These are phyloP conservation scores for Crioceris asparagi DNA, from an alignment of 2,888 invertebrate genomes.

Conservation along the genomic window DNA sequence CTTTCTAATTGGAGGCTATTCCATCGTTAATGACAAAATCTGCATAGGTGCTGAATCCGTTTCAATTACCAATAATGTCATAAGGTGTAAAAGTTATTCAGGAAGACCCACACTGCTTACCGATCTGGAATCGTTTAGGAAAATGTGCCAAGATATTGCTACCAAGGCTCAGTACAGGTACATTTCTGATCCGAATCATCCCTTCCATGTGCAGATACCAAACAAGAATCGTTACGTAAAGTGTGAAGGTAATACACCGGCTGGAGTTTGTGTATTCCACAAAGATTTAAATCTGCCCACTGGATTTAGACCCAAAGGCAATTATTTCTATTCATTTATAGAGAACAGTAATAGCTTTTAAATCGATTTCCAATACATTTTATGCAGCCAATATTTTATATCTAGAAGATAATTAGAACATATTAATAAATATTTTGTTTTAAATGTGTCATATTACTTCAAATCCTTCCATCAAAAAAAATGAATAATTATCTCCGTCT, in stretches of 20 bases:
- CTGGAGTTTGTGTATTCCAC: slow-evolving; percentile 10
- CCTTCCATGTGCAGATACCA: slow-evolving; percentile 14
- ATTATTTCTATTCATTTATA: too few relatives aligned
- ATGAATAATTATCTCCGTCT: too few relatives aligned
- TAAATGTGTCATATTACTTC: too few relatives aligned
- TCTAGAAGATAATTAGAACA: too few relatives aligned
- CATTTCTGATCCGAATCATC: slow-evolving; percentile 12
- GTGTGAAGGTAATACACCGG: slow-evolving; percentile 14
- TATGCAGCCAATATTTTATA: too few relatives aligned
- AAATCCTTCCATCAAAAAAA: too few relatives aligned
- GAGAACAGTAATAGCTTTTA: too few relatives aligned
- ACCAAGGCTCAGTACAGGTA: slow-evolving; percentile 13
- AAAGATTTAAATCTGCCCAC: too few relatives aligned
- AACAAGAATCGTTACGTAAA: slow-evolving; percentile 16
- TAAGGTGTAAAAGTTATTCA: slow-evolving; percentile 8
- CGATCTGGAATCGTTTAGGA: slow-evolving; percentile 13
- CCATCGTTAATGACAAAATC: slow-evolving; percentile 13
- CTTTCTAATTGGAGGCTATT: slow-evolving; percentile 8
- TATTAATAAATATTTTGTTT: too few relatives aligned
- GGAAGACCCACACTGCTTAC: slow-evolving; percentile 7
- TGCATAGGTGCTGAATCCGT: slow-evolving; percentile 10
- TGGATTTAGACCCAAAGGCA: too few relatives aligned
- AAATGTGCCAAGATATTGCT: slow-evolving; percentile 11
- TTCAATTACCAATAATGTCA: slow-evolving; percentile 7
- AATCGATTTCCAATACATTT: too few relatives aligned